phyloP scores from a whole-genome alignment of 1,140 invertebrate genomes.

The Nilaparvata lugens region DNA sequence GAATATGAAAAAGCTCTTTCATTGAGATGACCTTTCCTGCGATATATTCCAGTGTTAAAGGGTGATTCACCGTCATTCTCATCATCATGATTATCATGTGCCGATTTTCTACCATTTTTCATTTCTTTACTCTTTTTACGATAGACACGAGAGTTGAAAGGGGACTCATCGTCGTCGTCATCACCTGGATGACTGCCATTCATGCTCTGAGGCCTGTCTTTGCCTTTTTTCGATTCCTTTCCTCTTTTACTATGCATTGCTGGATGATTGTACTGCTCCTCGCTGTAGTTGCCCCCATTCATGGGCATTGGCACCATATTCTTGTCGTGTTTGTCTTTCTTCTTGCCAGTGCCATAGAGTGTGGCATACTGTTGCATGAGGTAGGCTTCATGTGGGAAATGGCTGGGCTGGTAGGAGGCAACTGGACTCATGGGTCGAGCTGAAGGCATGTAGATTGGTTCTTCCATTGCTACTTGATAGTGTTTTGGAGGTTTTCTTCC shows the following conservation, averaged over 20 bases:
- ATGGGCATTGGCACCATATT: slow-evolving; percentile 29
- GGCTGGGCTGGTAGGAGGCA: slow-evolving; percentile 49
- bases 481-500: slow-evolving; percentile 29
- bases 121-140: slow-evolving; percentile 49
- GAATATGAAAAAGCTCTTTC: slow-evolving; percentile 90
- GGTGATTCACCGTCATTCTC: slow-evolving; percentile 49
- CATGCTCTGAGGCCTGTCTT: neutral
- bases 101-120: slow-evolving; percentile 13
- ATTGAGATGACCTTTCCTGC: slow-evolving; percentile 84
- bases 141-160: slow-evolving; percentile 75
- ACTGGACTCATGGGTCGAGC: slow-evolving; percentile 46
- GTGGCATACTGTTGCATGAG: slow-evolving; percentile 49
- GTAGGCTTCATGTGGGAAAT: slow-evolving; percentile 51
- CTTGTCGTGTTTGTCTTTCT: slow-evolving; percentile 34
- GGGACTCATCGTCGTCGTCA: slow-evolving; percentile 53
- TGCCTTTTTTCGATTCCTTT: slow-evolving; percentile 19
- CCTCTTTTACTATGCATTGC: slow-evolving; percentile 6
- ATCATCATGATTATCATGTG: slow-evolving; percentile 14
- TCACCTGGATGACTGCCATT: slow-evolving; percentile 24
- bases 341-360: slow-evolving; percentile 33
- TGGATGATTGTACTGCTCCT: neutral
- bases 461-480: slow-evolving; percentile 38
- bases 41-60: slow-evolving; percentile 78
- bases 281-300: slow-evolving; percentile 15
- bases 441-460: slow-evolving; percentile 51